Conservation (phyloP, 2,888 invertebrate genomes). For the Agrilus cyanescens region DNA sequence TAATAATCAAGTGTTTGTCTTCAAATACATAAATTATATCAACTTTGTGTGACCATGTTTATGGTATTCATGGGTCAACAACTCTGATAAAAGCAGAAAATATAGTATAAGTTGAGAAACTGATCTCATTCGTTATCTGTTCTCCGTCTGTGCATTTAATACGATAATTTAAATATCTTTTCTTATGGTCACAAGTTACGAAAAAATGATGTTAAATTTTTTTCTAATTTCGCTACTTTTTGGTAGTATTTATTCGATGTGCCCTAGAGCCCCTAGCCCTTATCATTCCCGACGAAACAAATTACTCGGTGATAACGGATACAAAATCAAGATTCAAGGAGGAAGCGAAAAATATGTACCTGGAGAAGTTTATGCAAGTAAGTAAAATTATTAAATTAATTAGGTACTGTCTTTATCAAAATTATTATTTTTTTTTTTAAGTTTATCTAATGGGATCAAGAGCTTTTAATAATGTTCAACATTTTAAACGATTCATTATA, state of each 20-base stretch:
- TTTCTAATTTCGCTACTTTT: constrained; percentile 8
- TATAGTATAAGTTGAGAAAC: too few relatives aligned
- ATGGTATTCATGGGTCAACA: too few relatives aligned
- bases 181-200: background rate
- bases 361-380: constrained; percentile 69
- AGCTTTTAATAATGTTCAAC: constrained; percentile 53
- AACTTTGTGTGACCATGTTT: too few relatives aligned
- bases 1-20: too few relatives aligned
- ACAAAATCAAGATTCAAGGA: constrained; percentile 67
- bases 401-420: background rate
- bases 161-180: too few relatives aligned
- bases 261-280: constrained; percentile 38
- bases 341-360: constrained; percentile 73
- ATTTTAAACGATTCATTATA: constrained; percentile 70
- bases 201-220: constrained; percentile 4
- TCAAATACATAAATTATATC: too few relatives aligned
- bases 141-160: too few relatives aligned
- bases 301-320: constrained; percentile 76
- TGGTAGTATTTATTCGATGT: constrained; percentile 18
- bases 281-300: constrained; percentile 39
- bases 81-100: too few relatives aligned
- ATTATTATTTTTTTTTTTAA: constrained; percentile 25
- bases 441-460: constrained; percentile 58
- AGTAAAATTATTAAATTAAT: constrained; percentile 23
- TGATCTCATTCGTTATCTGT: too few relatives aligned